These are phyloP conservation scores for Drymonia ruficornis DNA, from an alignment of 2,888 invertebrate species.

Conservation along the genomic window DNA sequence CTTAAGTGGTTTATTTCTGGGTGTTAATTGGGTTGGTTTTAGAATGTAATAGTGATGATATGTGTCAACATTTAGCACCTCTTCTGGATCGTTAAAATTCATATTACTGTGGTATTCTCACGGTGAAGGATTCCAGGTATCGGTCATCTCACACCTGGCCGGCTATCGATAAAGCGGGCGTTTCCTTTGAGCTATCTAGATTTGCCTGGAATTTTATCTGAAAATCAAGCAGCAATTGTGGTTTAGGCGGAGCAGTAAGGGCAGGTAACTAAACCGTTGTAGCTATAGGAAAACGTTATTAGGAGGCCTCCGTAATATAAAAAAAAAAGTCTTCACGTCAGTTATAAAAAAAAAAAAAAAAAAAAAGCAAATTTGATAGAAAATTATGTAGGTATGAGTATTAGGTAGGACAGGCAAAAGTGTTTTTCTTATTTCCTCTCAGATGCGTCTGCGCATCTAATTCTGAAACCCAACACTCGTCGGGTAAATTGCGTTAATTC, in stretches of 20 bases:
- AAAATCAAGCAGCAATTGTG: neutral
- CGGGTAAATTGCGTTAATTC: slow-evolving; percentile 55
- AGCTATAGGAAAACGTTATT: too few species aligned
- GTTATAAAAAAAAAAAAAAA: too few species aligned
- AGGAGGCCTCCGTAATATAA: too few species aligned
- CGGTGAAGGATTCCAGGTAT: slow-evolving; percentile 38
- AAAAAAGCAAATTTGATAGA: too few species aligned
- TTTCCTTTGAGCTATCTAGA: neutral
- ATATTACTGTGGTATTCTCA: slow-evolving; percentile 44
- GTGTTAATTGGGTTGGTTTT: slow-evolving; percentile 7
- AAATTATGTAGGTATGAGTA: too few species aligned
- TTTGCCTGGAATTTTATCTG: neutral
- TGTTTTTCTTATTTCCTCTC: neutral
- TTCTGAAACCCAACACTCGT: slow-evolving; percentile 46
- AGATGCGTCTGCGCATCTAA: slow-evolving; percentile 27
- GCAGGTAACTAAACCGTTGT: too few species aligned
- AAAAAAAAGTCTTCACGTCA: too few species aligned
- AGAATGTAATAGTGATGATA: slow-evolving; percentile 36
- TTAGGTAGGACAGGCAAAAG: too few species aligned
- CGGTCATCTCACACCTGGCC: slow-evolving; percentile 33
- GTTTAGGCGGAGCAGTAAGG: too few species aligned
- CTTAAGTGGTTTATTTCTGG: neutral
- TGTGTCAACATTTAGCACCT: slow-evolving; percentile 49
- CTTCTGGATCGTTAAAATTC: slow-evolving; percentile 45
- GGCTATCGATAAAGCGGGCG: slow-evolving; percentile 12